Percentiles rank a stretch among this genome's conserved stretches.
Evolutionary conservation across 2,888 invertebrate genomes (phyloP).

Genomic region (Drosophila demipolita): DNA sequence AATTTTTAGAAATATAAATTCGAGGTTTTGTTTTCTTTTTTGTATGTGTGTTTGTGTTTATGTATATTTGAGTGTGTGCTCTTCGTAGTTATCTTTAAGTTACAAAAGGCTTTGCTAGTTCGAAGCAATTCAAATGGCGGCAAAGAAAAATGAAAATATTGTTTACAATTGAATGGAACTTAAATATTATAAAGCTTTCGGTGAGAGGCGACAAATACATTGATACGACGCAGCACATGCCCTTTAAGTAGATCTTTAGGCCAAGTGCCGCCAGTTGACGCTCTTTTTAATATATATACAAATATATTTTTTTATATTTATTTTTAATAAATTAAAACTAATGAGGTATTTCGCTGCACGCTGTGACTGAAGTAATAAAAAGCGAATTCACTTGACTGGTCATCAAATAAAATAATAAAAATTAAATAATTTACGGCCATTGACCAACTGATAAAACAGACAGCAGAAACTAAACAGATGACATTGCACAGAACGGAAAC

Average conservation of each 20-base stretch:
- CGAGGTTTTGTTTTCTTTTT: constrained; percentile 61
- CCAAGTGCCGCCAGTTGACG: constrained; percentile 15
- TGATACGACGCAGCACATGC: constrained; percentile 7
- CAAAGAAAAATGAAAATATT: constrained; percentile 12
- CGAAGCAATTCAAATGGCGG: constrained; percentile 50
- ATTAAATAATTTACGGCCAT: constrained; percentile 27
- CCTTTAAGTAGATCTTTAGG: constrained; percentile 7
- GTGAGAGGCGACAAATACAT: constrained; percentile 32
- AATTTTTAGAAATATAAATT: constrained; percentile 78
- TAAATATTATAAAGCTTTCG: constrained; percentile 70
- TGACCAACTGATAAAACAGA: constrained; percentile 37
- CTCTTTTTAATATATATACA: constrained; percentile 13
- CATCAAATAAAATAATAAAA: constrained; percentile 17
- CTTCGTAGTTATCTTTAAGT: constrained; percentile 14
- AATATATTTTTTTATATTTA: constrained; percentile 6
- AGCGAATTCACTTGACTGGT: constrained; percentile 74
- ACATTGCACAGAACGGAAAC: constrained; percentile 56
- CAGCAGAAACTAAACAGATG: constrained; percentile 26
- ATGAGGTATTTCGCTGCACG: constrained; percentile 83
- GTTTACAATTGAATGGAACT: constrained; percentile 49
- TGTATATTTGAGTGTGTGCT: constrained; percentile 15
- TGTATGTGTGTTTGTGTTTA: constrained; percentile 21
- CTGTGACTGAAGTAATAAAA: constrained; percentile 68
- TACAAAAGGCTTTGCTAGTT: constrained; percentile 40
- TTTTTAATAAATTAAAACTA: constrained; percentile 70